phyloP scores from a whole-genome alignment of 2,888 invertebrate genomes.

The Phymatocera aterrima region DNA sequence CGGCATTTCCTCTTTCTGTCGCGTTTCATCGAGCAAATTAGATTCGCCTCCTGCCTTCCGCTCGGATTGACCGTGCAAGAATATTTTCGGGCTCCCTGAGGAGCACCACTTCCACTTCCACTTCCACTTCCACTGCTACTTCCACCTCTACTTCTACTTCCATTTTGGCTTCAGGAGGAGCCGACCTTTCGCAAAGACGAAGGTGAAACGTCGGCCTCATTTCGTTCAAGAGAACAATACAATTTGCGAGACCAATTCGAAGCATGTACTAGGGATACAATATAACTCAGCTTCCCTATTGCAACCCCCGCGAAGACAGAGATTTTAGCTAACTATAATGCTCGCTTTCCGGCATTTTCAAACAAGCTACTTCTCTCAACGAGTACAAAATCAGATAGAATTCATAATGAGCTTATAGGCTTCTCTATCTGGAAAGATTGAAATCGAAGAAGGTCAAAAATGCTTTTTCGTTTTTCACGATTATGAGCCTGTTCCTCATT shows the following conservation, averaged over 20 bases:
- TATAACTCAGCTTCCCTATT: neutral
- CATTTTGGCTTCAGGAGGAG: neutral
- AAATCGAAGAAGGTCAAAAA: too few species aligned
- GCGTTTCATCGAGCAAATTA: slow-evolving; percentile 38
- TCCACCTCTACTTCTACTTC: neutral
- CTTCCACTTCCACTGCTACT: neutral
- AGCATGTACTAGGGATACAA: slow-evolving; percentile 14
- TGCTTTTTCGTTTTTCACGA: neutral
- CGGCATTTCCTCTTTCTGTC: neutral
- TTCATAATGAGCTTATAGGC: neutral
- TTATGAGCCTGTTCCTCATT: too few species aligned
- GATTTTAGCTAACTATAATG: slow-evolving; percentile 12
- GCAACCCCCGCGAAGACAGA: neutral
- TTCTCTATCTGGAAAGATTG: too few species aligned
- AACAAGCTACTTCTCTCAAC: neutral
- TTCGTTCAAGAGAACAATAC: slow-evolving; percentile 1
- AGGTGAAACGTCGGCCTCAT: slow-evolving; percentile 13
- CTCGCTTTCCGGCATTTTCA: neutral
- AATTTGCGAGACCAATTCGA: slow-evolving; percentile 18
- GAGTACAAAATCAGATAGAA: neutral
- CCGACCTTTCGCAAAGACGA: slow-evolving; percentile 3
- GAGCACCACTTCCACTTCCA: neutral
- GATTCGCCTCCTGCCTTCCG: slow-evolving; percentile 35
- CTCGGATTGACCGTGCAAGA: slow-evolving; percentile 39
- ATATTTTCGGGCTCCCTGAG: slow-evolving; percentile 23